These are phyloP conservation scores for Bovichtus diacanthus DNA, from an alignment of 2,797 vertebrate genomes.

Conservation along the genomic window DNA sequence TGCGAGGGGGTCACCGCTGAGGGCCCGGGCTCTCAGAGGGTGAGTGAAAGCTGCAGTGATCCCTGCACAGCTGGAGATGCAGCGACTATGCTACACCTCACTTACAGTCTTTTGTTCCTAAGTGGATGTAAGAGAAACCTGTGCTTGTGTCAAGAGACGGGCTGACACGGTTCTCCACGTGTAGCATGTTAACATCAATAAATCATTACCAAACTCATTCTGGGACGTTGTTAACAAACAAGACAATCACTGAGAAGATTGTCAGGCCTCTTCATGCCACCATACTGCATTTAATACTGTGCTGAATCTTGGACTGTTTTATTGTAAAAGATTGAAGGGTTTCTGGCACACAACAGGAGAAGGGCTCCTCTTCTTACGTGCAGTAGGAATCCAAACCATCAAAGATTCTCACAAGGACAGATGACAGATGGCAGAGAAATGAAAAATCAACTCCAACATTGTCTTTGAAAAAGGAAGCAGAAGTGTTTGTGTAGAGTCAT, in stretches of 20 bases:
- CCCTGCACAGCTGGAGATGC: slow-evolving; percentile 74
- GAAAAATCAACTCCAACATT: slow-evolving; percentile 20
- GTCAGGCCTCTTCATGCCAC: background rate
- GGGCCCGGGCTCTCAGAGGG: slow-evolving; percentile 44
- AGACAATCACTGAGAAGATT: background rate
- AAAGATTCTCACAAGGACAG: slow-evolving; percentile 21
- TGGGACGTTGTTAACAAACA: slow-evolving; percentile 4
- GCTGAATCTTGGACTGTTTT: background rate
- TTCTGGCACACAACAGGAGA: background rate
- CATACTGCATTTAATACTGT: slow-evolving; percentile 1
- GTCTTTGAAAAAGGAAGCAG: slow-evolving; percentile 18
- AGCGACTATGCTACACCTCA: slow-evolving; percentile 49
- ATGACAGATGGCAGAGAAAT: background rate
- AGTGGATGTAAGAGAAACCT: slow-evolving; percentile 42
- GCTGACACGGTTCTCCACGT: slow-evolving; percentile 21
- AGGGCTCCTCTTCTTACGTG: background rate
- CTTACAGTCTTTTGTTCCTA: slow-evolving; percentile 46
- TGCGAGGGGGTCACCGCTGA: slow-evolving; percentile 72
- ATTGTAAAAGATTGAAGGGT: background rate
- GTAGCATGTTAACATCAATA: slow-evolving; percentile 33
- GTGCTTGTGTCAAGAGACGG: slow-evolving; percentile 43
- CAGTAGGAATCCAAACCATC: slow-evolving; percentile 22
- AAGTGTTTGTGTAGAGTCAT: slow-evolving; percentile 1
- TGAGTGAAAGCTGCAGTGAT: slow-evolving; percentile 75
- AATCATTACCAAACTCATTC: slow-evolving; percentile 5